Base-by-base conservation (phyloP, 2,888 invertebrate genomes). In the Hirudinaria manillensis region DNA sequence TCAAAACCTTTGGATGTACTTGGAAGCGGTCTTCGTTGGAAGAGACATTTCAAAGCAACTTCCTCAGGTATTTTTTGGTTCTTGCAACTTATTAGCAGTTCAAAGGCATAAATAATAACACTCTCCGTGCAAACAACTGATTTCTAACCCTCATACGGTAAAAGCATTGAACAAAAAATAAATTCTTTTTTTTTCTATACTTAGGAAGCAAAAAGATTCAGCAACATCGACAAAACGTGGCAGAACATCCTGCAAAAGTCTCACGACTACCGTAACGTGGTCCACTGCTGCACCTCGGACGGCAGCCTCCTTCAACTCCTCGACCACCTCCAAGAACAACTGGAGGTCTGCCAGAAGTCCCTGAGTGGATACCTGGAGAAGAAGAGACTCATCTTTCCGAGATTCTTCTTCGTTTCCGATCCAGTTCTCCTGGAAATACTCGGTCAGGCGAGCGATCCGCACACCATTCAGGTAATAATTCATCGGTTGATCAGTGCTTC, bases 1-100 rank as follows among this genome's bases (percentile, higher is more conserved):
- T 0, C 97, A 97, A 86, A 97, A 97, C 84, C 92, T 97, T 91
- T 97, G 97, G 97, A 96, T 97, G 1, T 97, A 97, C 83, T 87
- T 97, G 53, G 97, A 97, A 85, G 97, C 97, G 0, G 97, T 97
- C 0, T 97, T 97, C 85, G 96, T 97, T 0, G 97, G 97, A 7
- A 97, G 97, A 77, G 97, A 97, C 83, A 97, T 97, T 81, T 97
- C 97, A 36, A 97, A 96, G 83, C 97, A 97, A 83, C 86, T 97
- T 74, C 97, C 97, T 0, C 85, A 85, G 83, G 85, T 75, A n/a
- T 51, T 1, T 27, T 27, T 21, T 72, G n/a, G 13, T 55, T 27
- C 29, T 21, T 24, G 19, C 10, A 0, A n/a, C 55, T 72, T 16
- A 29, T 24, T n/a, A 1, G 27, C 53, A 32, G 56, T 56, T 10